phyloP scores from a whole-genome alignment of 1,140 invertebrate species.

The Apis laboriosa region DNA sequence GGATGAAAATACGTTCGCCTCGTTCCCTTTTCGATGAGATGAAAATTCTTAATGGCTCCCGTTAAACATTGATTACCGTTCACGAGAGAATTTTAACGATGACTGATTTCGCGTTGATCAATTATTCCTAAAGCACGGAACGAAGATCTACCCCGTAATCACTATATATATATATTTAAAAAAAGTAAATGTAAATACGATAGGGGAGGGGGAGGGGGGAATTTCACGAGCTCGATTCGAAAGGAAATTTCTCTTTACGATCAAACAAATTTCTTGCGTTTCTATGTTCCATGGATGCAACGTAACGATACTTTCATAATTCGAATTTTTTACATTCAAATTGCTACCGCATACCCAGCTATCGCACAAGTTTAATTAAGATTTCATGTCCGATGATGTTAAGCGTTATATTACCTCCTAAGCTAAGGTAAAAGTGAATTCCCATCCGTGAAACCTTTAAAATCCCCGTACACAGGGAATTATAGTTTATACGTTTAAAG shows the following conservation, averaged over 20 bases:
- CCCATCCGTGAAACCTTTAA: not conserved
- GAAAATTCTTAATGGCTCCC: not conserved
- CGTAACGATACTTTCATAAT: not conserved
- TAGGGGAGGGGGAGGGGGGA: not conserved
- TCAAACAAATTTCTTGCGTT: not conserved
- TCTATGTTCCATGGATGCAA: not conserved
- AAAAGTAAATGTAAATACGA: not conserved
- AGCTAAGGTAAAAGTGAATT: constrained; percentile 1
- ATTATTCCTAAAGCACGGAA: not conserved
- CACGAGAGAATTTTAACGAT: not conserved
- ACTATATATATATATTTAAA: no score
- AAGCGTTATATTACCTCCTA: not conserved
- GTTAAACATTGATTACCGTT: not conserved
- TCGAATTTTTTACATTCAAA: not conserved
- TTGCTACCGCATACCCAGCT: no score
- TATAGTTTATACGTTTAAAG: not conserved
- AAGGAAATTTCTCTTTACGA: not conserved
- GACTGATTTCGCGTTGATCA: not conserved
- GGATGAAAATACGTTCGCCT: not conserved
- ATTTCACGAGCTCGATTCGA: no score
- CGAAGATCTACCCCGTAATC: no score
- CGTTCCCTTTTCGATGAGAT: not conserved
- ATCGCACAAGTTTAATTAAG: constrained; percentile 1
- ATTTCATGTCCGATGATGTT: constrained; percentile 1
- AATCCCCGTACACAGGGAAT: not conserved